Evolutionary conservation across 2,888 invertebrate genomes (phyloP), one percentile per base, ranked within the genome.

Genomic region (Protophormia terraenovae): DNA sequence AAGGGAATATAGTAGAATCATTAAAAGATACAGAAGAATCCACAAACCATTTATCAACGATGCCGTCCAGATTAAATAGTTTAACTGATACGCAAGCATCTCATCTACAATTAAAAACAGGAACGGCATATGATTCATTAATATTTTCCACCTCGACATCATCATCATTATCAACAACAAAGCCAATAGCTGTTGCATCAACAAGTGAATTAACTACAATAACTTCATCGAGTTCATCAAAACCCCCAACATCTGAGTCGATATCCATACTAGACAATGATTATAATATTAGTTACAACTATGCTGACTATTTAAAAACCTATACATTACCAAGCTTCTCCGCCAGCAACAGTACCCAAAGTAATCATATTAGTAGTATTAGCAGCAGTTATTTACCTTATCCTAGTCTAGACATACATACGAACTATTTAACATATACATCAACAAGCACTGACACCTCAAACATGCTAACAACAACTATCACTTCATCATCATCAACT

Each of bases 281-380:
- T 76, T 76, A 76, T 16, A 69, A 82, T 62, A 45, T 32, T 6
- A 29, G 24, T 72, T 88, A 86, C 66, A 87, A 89, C 45, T 87
- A 88, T 69, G 79, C 87, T 53, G 88, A 90, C 50, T 90, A 90
- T 76, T 71, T 90, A 5, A 88, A 89, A 80, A 88, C 89, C 32
- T 90, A 88, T 79, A 86, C 86, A 84, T 87, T 89, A 80, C 55
- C 83, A 86, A 77, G 80, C 53, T 87, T 64, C 58, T 67, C 32
- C 47, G 58, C 24, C 1, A 76, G 35, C 8, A 78, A 14, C 8
- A 71, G 10, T 53, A 62, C 27, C 27, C 19, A 50, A 58, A 75
- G 27, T 16, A 58, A 12, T n/a, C 45, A 66, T 62, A 55, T 14
- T 64, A 64, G 14, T 14, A 64, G n/a, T 45, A 64, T 16, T 22